phyloP scores from a whole-genome alignment of 2,888 invertebrate genomes.

The Podabrus alpinus region DNA sequence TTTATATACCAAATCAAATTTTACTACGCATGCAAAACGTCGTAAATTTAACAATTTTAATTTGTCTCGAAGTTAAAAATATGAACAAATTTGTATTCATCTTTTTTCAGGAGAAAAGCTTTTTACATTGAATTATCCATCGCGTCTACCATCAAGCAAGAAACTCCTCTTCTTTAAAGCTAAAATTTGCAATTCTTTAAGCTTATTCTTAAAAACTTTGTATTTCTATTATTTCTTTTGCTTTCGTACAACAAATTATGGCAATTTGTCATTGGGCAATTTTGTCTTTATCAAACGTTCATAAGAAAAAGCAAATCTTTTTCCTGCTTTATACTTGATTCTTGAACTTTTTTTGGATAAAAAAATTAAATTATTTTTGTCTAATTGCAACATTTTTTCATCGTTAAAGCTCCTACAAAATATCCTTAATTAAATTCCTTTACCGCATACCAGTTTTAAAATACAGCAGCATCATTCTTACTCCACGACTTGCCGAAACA shows the following conservation, averaged over 20 bases:
- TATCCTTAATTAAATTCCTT: not conserved
- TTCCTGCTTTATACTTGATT: not conserved
- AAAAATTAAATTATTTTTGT: not conserved
- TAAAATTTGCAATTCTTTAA: constrained; percentile 7
- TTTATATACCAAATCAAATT: not conserved
- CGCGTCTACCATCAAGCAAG: not conserved
- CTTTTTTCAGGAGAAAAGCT: not conserved
- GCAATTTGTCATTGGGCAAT: constrained; percentile 9
- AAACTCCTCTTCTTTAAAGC: constrained; percentile 2
- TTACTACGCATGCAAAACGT: not conserved
- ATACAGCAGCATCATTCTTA: not conserved
- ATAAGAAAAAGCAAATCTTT: constrained; percentile 1
- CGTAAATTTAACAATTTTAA: not conserved
- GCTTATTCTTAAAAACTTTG: constrained; percentile 7
- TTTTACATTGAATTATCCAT: not conserved
- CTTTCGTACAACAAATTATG: constrained; percentile 7
- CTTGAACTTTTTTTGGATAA: not conserved
- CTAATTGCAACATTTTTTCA: not conserved
- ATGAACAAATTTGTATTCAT: not conserved
- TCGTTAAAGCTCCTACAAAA: not conserved
- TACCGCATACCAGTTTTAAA: not conserved
- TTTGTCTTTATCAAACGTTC: constrained; percentile 11
- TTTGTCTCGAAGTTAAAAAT: not conserved
- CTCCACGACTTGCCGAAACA: not conserved
- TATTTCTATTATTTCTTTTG: constrained; percentile 8